Evolutionary conservation across 2,888 invertebrate genomes (phyloP), one percentile per base, ranked within the genome.

Genomic region (Dascillus cervinus): DNA sequence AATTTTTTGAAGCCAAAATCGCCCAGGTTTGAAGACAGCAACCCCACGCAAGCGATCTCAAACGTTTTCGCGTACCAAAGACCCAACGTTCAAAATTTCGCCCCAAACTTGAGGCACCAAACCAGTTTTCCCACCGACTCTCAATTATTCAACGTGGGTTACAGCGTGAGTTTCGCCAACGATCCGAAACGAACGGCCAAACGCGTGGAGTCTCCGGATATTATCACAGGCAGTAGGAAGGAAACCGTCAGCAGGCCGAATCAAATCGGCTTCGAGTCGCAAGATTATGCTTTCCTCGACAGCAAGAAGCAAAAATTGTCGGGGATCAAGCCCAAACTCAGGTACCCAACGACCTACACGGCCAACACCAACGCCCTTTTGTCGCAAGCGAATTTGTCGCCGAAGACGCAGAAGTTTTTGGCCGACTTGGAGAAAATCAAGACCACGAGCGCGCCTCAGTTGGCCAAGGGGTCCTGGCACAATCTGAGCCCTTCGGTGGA

Each of bases 91-190:
- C n/a, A n/a, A n/a, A n/a, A n/a, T n/a, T n/a, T n/a, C n/a, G n/a
- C n/a, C n/a, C n/a, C n/a, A n/a, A n/a, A n/a, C 17, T 17, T 4
- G 17, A 4, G 4, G 17, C 17, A 17, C 8, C 17, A 17, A 17
- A 6, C 4, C 17, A 17, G 5, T 17, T 17, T 8, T 17, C 17
- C 17, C 17, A 17, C 4, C 17, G 17, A 17, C 8, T 8, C 45
- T 13, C 48, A 49, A 30, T 43, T 52, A 3, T 57, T 58, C 37
- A 58, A 59, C 29, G 58, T 59, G 0, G 58, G 58, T 2, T 59
- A 59, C 39, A 58, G 57, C 27, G 55, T 59, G 3, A 56, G 55
- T 11, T 57, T 59, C 34, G 51, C 32, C n/a, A 47, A 44, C 11
- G 34, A 27, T 10, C 11, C 36, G 26, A 13, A 37, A 14, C 22